Percentiles rank a stretch among this genome's conserved stretches.
phyloP scores from a whole-genome alignment of 2,888 invertebrate species.

The Chaetogeoica ovagalla region DNA sequence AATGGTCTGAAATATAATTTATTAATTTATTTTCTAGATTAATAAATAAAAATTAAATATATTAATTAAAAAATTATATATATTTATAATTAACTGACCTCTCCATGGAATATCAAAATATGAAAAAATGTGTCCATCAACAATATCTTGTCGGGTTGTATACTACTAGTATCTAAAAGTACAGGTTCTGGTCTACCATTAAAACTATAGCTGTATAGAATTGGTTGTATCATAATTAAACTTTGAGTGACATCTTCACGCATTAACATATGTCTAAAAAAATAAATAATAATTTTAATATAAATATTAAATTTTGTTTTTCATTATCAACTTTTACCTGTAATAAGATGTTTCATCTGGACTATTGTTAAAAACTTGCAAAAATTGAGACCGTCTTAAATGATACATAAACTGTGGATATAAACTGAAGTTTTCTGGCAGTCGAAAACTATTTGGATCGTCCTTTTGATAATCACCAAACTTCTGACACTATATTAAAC shows the following conservation, averaged over 20 bases:
- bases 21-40: background rate
- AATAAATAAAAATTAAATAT: too few species aligned
- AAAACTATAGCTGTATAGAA: constrained; percentile 97
- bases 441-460: constrained; percentile 92
- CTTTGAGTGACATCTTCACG: constrained; percentile 96
- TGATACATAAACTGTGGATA: constrained; percentile 99
- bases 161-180: constrained; percentile 93
- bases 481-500: constrained; percentile 83
- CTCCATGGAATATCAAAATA: constrained; percentile 98
- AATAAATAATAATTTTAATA: constrained; percentile 3
- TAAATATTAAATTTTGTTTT: background rate
- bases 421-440: constrained; percentile 94
- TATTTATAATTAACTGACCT: constrained; percentile 65
- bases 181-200: constrained; percentile 97
- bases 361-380: constrained; percentile 99
- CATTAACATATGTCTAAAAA: constrained; percentile 87
- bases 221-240: constrained; percentile 99
- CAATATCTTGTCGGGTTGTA: constrained; percentile 94
- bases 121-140: constrained; percentile 99
- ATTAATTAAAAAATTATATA: background rate
- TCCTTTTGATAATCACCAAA: constrained; percentile 99
- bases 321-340: constrained; percentile 64
- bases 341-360: constrained; percentile 99
- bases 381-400: constrained; percentile 93
- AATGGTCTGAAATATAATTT: constrained; percentile 72